Evolutionary conservation across 1,140 invertebrate species (phyloP).

Genomic region (Cydia fagiglandana): DNA sequence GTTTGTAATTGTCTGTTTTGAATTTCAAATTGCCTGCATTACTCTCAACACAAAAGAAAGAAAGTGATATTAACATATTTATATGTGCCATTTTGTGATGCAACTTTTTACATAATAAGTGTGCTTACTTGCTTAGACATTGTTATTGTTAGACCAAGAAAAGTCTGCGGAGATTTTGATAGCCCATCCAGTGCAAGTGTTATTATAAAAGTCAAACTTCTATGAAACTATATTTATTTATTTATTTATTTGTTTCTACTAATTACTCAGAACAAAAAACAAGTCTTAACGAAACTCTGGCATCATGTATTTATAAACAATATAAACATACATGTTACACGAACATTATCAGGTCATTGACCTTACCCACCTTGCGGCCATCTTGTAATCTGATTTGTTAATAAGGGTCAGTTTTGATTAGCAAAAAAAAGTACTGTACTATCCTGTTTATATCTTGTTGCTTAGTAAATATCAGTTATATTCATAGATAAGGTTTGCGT

Average conservation of each 20-base stretch:
- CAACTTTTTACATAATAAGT: not conserved
- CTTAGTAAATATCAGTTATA: no score
- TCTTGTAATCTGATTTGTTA: not conserved
- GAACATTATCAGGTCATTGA: constrained; percentile 19
- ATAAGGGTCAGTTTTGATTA: not conserved
- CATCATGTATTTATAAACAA: constrained; percentile 12
- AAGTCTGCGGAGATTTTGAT: no score
- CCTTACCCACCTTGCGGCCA: not conserved
- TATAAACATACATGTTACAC: constrained; percentile 14
- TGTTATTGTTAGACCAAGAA: no score
- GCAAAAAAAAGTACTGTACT: no score
- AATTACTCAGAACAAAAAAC: not conserved
- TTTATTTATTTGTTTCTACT: no score
- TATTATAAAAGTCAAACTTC: no score
- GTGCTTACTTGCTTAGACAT: no score
- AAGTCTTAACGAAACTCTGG: not conserved
- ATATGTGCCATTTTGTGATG: not conserved
- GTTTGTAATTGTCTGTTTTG: not conserved
- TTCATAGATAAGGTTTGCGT: no score
- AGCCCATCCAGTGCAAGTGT: no score
- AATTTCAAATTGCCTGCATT: not conserved
- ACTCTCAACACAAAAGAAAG: constrained; percentile 3
- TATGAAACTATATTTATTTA: no score
- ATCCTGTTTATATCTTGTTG: no score
- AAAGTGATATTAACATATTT: not conserved